These are phyloP conservation scores for Arion vulgaris DNA, from an alignment of 1,140 invertebrate species.

Conservation along the genomic window DNA sequence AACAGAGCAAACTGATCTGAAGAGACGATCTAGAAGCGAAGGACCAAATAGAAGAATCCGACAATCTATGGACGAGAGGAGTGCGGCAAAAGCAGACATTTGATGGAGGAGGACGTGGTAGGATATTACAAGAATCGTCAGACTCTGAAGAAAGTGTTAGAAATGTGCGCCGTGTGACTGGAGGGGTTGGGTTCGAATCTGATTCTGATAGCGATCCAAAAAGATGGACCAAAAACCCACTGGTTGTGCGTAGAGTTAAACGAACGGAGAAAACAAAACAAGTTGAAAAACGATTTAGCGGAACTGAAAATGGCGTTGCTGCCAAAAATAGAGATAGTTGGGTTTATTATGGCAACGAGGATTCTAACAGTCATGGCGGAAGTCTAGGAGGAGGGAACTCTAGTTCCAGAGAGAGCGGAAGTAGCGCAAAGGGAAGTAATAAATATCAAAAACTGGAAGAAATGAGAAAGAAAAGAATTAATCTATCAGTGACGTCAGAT, in stretches of 20 bases:
- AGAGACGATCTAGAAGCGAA: conserved; percentile 62
- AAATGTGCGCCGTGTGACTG: conserved; percentile 37
- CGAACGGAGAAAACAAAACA: conserved; percentile 49
- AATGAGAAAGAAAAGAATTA: conserved; percentile 60
- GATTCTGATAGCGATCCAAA: conserved; percentile 58
- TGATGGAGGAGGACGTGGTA: conserved; percentile 34
- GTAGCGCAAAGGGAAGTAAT: conserved; percentile 40
- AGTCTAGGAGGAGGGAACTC: conserved; percentile 37
- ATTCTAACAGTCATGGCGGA: neutral
- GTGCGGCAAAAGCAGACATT: conserved; percentile 18
- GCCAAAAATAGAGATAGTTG: conserved; percentile 42
- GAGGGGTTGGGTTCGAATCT: conserved; percentile 52
- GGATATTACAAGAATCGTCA: conserved; percentile 1
- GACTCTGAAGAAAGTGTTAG: conserved; percentile 46
- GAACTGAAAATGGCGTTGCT: conserved; percentile 25
- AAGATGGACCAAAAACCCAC: conserved; percentile 64
- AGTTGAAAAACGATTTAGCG: conserved; percentile 46
- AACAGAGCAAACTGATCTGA: conserved; percentile 42
- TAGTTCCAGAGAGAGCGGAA: conserved; percentile 31
- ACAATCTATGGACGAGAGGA: conserved; percentile 44
- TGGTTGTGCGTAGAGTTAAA: conserved; percentile 48
- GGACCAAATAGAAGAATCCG: conserved; percentile 48
- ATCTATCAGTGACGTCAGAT: conserved; percentile 64
- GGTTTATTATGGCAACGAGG: conserved; percentile 39
- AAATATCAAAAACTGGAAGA: conserved; percentile 68